These are phyloP conservation scores for Papilio helenus DNA, from an alignment of 1,140 invertebrate genomes.

Conservation along the genomic window DNA sequence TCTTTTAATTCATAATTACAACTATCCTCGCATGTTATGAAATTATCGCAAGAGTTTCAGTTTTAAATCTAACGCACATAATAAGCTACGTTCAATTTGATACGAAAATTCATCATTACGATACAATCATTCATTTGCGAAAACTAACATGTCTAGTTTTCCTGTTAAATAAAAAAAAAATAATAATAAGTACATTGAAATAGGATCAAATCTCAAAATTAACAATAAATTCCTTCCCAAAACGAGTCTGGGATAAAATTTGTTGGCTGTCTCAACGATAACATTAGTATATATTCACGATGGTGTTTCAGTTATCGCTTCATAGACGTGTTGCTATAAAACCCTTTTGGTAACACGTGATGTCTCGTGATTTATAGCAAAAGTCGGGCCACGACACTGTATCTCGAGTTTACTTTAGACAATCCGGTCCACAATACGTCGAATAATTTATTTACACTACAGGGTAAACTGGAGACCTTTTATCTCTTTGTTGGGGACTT, in stretches of 20 bases:
- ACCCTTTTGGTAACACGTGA: slow-evolving; percentile 66
- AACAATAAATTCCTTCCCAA: neutral
- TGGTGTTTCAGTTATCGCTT: slow-evolving; percentile 54
- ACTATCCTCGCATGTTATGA: neutral
- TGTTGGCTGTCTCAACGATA: neutral
- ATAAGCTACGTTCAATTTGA: neutral
- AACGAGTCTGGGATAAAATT: neutral
- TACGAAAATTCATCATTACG: too few relatives aligned
- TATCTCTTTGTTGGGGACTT: slow-evolving; percentile 77
- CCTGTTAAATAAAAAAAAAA: too few relatives aligned
- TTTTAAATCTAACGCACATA: neutral
- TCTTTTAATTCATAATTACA: neutral
- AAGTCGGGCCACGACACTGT: slow-evolving; percentile 59
- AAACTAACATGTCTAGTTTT: too few relatives aligned
- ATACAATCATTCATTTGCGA: too few relatives aligned
- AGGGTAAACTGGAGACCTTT: slow-evolving; percentile 72
- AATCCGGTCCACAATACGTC: slow-evolving; percentile 66
- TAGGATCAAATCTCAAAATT: neutral
- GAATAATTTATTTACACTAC: slow-evolving; percentile 79
- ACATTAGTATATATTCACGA: slow-evolving; percentile 25
- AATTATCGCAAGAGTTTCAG: neutral
- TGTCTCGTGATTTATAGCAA: slow-evolving; percentile 70
- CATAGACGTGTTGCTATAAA: slow-evolving; percentile 64
- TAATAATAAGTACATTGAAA: neutral
- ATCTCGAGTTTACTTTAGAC: slow-evolving; percentile 74